Evolutionary conservation across 2,113 vertebrate species (phyloP).

Genomic region (Bettongia penicillata): DNA sequence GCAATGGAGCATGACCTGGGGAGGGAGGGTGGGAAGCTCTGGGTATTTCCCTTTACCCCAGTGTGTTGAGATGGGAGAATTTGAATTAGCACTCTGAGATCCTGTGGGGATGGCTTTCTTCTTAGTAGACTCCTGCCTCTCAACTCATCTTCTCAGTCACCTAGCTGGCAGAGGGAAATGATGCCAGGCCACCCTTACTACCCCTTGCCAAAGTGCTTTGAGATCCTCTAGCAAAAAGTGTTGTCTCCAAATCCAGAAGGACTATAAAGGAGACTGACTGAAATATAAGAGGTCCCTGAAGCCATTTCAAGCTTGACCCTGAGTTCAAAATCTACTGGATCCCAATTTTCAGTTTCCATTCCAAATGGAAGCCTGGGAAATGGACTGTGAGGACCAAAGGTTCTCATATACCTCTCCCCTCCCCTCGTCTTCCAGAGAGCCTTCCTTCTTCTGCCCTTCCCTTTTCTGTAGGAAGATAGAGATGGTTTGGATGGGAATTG

Average conservation of each 20-base stretch:
- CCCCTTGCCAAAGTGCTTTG: constrained; percentile 49
- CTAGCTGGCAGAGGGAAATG: constrained; percentile 72
- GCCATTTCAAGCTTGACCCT: constrained; percentile 39
- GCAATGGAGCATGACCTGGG: neutral
- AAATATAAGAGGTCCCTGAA: constrained; percentile 3
- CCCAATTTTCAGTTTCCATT: neutral
- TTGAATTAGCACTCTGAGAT: constrained; percentile 39
- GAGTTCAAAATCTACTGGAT: constrained; percentile 66
- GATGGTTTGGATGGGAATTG: neutral
- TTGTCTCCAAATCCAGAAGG: neutral
- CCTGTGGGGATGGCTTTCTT: constrained; percentile 40
- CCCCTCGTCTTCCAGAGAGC: constrained; percentile 8
- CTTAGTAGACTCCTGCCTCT: constrained; percentile 40
- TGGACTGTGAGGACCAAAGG: constrained; percentile 58
- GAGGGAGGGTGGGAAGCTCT: neutral
- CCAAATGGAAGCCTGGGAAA: constrained; percentile 51
- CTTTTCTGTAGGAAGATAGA: neutral
- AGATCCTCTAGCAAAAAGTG: constrained; percentile 59
- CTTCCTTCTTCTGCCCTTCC: neutral
- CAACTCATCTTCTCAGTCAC: constrained; percentile 73
- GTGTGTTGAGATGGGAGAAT: neutral
- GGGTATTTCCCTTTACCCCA: neutral
- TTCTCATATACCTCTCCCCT: neutral
- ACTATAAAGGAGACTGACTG: constrained; percentile 64
- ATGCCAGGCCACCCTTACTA: constrained; percentile 61